Conservation (phyloP, 2,113 vertebrate species). For the Corvus cornix region DNA sequence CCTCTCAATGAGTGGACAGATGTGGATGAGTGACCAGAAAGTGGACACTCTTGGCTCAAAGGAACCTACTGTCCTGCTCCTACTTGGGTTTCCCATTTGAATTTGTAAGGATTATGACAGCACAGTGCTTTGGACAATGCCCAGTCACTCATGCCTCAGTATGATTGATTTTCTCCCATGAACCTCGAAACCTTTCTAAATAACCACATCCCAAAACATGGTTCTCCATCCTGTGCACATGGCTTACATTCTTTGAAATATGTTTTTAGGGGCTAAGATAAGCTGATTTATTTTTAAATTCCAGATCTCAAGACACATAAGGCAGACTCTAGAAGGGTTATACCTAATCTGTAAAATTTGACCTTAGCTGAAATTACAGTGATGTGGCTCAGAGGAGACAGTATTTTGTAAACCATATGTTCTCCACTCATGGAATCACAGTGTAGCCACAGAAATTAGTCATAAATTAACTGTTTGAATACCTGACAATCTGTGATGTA, state of each 20-base stretch:
- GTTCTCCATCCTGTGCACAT: neutral
- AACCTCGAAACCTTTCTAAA: neutral
- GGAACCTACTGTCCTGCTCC: neutral
- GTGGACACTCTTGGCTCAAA: neutral
- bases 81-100: neutral
- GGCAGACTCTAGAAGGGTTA: neutral
- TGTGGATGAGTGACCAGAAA: neutral
- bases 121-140: neutral
- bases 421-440: neutral
- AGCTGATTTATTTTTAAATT: neutral
- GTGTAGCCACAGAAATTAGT: neutral
- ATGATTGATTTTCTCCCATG: neutral
- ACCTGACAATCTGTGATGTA: neutral
- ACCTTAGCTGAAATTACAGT: neutral
- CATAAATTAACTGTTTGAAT: neutral
- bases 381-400: neutral
- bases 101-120: neutral
- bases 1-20: neutral
- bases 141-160: neutral
- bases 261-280: neutral
- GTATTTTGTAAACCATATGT: neutral
- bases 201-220: neutral
- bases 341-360: neutral
- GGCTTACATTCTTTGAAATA: neutral
- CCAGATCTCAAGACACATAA: neutral